Base-by-base conservation (phyloP, 2,888 invertebrate species). In the Polydrusus cervinus region DNA sequence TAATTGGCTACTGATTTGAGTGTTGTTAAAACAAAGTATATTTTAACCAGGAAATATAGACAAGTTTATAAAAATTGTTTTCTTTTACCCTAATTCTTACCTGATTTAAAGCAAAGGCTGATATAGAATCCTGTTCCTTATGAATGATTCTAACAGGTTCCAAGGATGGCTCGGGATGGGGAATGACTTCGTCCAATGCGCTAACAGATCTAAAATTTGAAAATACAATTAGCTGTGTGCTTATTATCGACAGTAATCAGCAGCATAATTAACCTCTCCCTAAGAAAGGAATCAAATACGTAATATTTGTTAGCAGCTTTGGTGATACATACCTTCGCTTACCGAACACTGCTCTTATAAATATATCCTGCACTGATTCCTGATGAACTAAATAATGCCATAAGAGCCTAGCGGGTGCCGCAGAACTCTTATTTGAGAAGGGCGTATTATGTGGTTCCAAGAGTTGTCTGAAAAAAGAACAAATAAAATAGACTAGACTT, bases 121-220 rank as follows among this genome's bases (percentile, higher is more conserved):
- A 94, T 81, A 99, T 98, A 71, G 97, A 96, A 87, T 99, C 99
- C 88, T 98, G 98, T 85, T 99, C 99, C 88, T 99, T 98, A 87
- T 99, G 99, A 80, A 99, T 97, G 81, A 99, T 97, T 80, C 98
- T 92, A 75, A 97, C 96, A 10, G 97, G 96, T 84, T 96, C 96
- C 74, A 92, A 16, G 8, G 81, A 78, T 3, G 85, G 84, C 77
- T 88, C 87, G 0, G 85, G 85, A 77, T 86, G 85, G n/a, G 86
- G 86, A 62, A 88, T 82, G 75, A 86, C 86, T 64, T 85, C 88
- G 43, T 89, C 90, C 71, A 90, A 87, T 30, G 91, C 89, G 38
- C 89, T 88, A 6, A 67, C 53, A 34, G 77, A 57, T 25, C 74
- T 77, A 20, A 18, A 25, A 49, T 11, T 30, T 25, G 40, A 34